Evolutionary conservation across 2,113 vertebrate species (phyloP).

Genomic region (Litocranius walleri): DNA sequence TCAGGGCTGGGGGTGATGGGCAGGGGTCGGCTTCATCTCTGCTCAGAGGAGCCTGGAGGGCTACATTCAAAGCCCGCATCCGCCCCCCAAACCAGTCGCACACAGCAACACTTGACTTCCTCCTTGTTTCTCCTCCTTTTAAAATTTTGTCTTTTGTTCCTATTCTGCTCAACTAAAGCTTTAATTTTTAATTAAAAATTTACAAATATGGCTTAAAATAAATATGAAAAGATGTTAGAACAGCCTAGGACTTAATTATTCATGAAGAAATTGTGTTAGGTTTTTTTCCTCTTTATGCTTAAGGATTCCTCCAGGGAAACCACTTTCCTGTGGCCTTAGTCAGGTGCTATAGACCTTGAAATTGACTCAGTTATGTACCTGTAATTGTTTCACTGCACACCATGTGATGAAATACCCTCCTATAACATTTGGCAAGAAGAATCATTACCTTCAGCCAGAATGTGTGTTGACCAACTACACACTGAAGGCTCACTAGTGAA

Average conservation of each 20-base stretch:
- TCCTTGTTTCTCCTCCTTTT: background rate
- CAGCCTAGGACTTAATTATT: background rate
- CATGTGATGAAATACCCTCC: background rate
- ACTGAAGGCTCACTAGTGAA: background rate
- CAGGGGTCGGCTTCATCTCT: fast-evolving
- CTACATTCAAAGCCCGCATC: background rate
- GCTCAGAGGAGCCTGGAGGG: background rate
- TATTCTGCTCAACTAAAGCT: background rate
- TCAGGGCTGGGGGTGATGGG: background rate
- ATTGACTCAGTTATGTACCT: background rate
- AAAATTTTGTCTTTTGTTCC: background rate
- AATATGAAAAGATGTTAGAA: background rate
- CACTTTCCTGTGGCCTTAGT: background rate
- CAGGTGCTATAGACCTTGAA: background rate
- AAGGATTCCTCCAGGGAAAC: background rate
- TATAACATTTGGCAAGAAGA: background rate
- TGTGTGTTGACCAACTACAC: fast-evolving
- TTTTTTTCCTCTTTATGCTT: background rate
- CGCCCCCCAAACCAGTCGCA: fast-evolving
- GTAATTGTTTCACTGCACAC: background rate
- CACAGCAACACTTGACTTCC: fast-evolving
- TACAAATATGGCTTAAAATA: background rate
- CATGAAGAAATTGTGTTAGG: background rate
- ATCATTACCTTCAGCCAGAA: background rate
- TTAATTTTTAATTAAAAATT: background rate